These are phyloP conservation scores for Dicyrtoma fusca DNA, from an alignment of 2,888 invertebrate genomes.

Conservation along the genomic window DNA sequence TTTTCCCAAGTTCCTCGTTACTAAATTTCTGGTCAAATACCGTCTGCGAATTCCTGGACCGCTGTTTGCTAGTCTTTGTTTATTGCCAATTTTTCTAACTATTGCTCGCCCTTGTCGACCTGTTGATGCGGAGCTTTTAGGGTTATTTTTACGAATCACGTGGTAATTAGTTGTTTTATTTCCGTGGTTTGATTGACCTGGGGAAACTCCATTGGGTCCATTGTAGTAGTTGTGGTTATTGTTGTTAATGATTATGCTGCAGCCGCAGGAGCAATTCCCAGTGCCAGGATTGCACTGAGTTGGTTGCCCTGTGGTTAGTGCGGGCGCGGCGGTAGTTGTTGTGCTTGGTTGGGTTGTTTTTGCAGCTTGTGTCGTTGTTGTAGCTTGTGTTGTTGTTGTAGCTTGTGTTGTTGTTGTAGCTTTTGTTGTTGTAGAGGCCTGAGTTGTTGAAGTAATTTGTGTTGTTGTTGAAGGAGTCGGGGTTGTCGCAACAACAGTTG, in stretches of 20 bases:
- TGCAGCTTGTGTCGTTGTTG: not conserved
- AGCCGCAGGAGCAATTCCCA: not conserved
- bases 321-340: not conserved
- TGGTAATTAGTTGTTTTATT: not conserved
- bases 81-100: not conserved
- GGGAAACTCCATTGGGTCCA: not conserved
- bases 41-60: slow-evolving; percentile 18
- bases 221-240: slow-evolving; percentile 26
- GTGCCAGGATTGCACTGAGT: too few species aligned
- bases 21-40: not conserved
- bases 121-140: not conserved
- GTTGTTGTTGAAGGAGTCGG: not conserved
- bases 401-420: not conserved
- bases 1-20: not conserved
- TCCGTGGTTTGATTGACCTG: slow-evolving; percentile 3
- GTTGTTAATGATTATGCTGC: slow-evolving; percentile 18
- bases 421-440: not conserved
- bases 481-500: not conserved
- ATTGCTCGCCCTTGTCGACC: not conserved
- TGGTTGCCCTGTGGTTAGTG: not conserved
- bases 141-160: not conserved
- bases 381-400: not conserved
- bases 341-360: not conserved
- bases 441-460: not conserved
- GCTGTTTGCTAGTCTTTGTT: not conserved